A percentile compares a stretch with the other conserved stretches of the same genome.
phyloP scores from a whole-genome alignment of 1,140 invertebrate species.

The Paraescarpia echinospica region DNA sequence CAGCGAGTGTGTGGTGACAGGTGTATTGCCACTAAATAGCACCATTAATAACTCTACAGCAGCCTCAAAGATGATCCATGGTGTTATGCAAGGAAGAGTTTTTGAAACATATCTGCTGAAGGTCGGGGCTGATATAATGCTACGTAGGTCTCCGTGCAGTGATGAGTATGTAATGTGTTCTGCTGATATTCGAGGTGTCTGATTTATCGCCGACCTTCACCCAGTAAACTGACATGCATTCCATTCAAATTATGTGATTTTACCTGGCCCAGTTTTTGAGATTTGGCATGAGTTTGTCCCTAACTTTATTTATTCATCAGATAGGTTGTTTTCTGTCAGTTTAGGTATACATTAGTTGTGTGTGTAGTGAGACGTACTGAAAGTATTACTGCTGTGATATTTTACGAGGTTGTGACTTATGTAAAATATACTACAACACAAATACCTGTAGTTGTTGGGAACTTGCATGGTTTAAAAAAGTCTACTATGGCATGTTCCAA shows the following conservation, averaged over 20 bases:
- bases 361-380: background rate
- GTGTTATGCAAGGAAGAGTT: background rate
- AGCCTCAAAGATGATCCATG: background rate
- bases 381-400: background rate
- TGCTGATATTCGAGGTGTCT: background rate
- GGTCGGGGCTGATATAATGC: background rate
- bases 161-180: background rate
- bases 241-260: background rate
- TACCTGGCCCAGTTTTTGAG: background rate
- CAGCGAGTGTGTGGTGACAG: background rate
- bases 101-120: background rate
- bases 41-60: background rate
- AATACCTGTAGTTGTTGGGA: background rate
- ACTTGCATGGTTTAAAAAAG: background rate
- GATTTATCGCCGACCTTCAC: background rate
- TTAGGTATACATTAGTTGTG: background rate
- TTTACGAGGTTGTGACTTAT: background rate
- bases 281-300: background rate
- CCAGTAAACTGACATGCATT: background rate
- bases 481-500: background rate
- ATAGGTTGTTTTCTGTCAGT: background rate
- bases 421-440: background rate
- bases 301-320: background rate
- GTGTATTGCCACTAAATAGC: background rate
- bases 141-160: background rate